Conservation (phyloP, 2,797 vertebrate genomes). For the Cossypha dichroa region DNA sequence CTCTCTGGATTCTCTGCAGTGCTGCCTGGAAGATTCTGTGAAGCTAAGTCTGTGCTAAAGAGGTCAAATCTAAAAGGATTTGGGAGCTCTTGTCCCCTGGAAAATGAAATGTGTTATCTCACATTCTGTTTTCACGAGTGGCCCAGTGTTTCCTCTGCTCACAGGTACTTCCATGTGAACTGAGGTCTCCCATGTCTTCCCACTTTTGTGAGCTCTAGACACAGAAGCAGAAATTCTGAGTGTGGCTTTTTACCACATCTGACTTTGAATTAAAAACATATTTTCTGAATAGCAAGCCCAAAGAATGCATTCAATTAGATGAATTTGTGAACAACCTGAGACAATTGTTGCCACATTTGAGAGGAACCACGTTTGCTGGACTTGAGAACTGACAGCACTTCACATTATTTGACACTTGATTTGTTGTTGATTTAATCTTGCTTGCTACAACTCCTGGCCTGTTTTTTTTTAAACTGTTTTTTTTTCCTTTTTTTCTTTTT, state of each 20-base stretch:
- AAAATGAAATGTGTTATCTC: background rate
- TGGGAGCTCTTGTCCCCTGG: background rate
- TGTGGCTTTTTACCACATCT: background rate
- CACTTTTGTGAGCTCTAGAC: background rate
- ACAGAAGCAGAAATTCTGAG: background rate
- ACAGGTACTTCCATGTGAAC: background rate
- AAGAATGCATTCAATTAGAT: background rate
- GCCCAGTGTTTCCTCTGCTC: background rate
- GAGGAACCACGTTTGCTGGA: background rate
- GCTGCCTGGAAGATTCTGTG: background rate
- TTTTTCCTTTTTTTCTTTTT: background rate
- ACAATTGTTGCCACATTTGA: rapidly evolving
- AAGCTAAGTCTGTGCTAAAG: background rate
- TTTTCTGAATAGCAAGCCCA: background rate
- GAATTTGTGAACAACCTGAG: background rate
- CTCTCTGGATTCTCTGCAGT: background rate
- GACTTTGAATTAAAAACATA: background rate
- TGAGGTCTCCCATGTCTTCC: background rate
- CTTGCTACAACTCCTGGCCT: background rate
- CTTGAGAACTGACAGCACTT: background rate
- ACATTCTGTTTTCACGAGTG: background rate
- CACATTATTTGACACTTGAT: background rate
- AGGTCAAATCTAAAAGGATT: background rate
- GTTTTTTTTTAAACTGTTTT: background rate
- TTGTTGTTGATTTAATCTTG: background rate